Evolutionary conservation across 2,888 invertebrate species (phyloP).

Genomic region (Heliconius ethilla): DNA sequence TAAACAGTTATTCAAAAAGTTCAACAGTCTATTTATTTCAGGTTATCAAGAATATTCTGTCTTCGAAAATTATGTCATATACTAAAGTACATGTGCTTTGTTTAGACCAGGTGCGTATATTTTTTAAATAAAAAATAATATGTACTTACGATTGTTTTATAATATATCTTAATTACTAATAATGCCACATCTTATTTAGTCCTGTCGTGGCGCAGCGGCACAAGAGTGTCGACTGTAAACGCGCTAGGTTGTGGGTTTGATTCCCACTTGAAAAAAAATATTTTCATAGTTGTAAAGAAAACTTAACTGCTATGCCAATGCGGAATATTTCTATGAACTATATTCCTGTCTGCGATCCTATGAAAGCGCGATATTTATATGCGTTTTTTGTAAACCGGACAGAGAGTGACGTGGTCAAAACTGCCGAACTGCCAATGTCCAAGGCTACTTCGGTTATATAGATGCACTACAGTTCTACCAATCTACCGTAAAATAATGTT

Average conservation of each 20-base stretch:
- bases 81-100: not conserved
- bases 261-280: no score
- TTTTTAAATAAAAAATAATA: not conserved
- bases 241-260: no score
- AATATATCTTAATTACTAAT: not conserved
- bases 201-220: no score
- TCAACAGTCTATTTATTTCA: constrained; percentile 2
- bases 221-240: no score
- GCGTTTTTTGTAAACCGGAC: constrained; percentile 52
- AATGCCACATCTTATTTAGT: no score
- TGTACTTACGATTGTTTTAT: not conserved
- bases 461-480: constrained; percentile 59
- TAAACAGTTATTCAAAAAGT: no score
- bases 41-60: not conserved
- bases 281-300: not conserved
- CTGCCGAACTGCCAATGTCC: constrained; percentile 52
- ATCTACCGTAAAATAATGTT: not conserved
- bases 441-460: constrained; percentile 60
- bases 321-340: not conserved
- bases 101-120: not conserved
- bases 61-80: not conserved
- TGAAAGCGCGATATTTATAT: constrained; percentile 40
- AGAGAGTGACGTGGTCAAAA: constrained; percentile 59
- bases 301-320: not conserved
- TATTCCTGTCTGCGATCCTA: constrained; percentile 41